These are phyloP conservation scores for Acropora yongei DNA, from an alignment of 64 coral and sea anemone species.

Conservation along the genomic window DNA sequence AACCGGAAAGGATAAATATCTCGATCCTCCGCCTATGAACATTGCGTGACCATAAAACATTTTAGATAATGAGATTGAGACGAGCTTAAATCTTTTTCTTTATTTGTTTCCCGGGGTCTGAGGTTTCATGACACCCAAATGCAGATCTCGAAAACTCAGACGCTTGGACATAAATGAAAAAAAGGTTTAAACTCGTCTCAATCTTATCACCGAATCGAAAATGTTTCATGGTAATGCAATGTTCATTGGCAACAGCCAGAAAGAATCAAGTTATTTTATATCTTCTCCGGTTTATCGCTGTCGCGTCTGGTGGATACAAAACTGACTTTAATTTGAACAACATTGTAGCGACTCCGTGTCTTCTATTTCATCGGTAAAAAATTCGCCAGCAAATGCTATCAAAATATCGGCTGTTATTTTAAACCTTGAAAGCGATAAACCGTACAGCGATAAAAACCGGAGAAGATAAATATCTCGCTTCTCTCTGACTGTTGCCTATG, in stretches of 20 bases:
- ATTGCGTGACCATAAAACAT: background rate
- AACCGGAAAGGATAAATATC: background rate
- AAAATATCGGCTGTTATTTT: conserved; percentile 30
- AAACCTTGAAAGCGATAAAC: background rate
- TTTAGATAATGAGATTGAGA: background rate
- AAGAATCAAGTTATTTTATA: too few relatives aligned
- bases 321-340: conserved; percentile 11
- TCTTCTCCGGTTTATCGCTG: too few relatives aligned
- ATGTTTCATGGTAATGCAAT: too few relatives aligned
- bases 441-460: background rate
- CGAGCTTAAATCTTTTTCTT: background rate
- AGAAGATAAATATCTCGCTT: conserved; percentile 14
- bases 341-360: conserved; percentile 5
- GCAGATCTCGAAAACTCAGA: too few relatives aligned
- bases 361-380: conserved; percentile 26
- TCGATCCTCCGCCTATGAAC: background rate
- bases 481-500: too few relatives aligned
- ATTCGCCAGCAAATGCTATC: conserved; percentile 16
- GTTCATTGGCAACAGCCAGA: too few relatives aligned
- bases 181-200: too few relatives aligned
- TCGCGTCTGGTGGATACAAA: background rate
- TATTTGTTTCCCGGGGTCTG: background rate
- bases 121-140: background rate
- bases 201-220: too few relatives aligned
- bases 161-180: too few relatives aligned